Base-by-base conservation (phyloP, 2,797 vertebrate genomes). In the Mus spretus region DNA sequence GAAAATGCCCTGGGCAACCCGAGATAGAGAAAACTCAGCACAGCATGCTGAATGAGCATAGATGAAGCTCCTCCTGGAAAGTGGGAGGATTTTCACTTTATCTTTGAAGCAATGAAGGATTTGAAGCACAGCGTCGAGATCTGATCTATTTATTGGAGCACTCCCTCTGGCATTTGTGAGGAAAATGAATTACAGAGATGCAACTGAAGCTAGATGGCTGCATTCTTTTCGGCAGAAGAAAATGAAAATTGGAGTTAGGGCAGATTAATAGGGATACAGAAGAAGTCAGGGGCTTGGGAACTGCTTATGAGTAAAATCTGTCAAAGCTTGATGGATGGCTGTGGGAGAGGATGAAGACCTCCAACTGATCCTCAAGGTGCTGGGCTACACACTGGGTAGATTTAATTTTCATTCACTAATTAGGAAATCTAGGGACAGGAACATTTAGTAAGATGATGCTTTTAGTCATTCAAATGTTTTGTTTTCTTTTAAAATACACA, bases 151-250 rank as follows among this genome's bases (percentile, higher is more conserved):
- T 84, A 10, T 53, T 86, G 75, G 75, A 77, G 53, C 47, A 6
- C 9, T 67, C 53, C 61, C 37, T 86, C 72, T 78, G 82, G 72
- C 65, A 47, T 88, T 75, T 77, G 91, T 74, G 63, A 50, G 34
- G 89, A 88, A 83, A 94, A 91, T 77, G 53, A 70, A 88, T 88
- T 63, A 87, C 81, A 88, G 70, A 17, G 12, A 50, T 13, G 31
- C 59, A 50, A 4, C 14, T 19, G 53, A 94, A 94, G 28, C 75
- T 87, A 44, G 40, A 31, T 53, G 44, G 1, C 28, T 91, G 34
- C 89, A 96, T 89, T 87, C 63, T 96, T 96, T 91, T 47, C 89
- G 59, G 57, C 31, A 78, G 53, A 91, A 84, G 65, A 77, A 94
- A 92, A 95, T 63, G 55, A 63, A 79, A 63, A 78, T 95, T 28